Evolutionary conservation across 2,113 vertebrate genomes (phyloP).

Genomic region (Nipponia nippon): DNA sequence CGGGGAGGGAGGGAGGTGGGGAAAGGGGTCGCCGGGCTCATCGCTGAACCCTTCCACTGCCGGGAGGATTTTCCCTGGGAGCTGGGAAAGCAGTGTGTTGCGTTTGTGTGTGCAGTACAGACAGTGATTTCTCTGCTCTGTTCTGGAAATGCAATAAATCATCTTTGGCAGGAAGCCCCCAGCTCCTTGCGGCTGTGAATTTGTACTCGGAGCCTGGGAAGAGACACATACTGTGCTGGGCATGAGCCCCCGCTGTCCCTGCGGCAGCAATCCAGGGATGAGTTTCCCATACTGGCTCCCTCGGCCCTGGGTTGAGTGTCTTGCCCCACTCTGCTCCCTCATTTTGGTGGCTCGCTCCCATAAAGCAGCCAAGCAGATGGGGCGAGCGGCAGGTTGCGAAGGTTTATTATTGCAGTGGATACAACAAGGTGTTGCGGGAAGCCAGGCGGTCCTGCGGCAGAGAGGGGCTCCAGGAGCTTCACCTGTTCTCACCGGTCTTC

Average conservation of each 20-base stretch:
- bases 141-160: constrained; percentile 54
- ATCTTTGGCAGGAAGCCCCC: neutral
- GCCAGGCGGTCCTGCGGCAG: neutral
- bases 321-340: neutral
- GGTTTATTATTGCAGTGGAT: constrained; percentile 20
- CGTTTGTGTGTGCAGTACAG: neutral
- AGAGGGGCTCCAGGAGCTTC: constrained; percentile 1
- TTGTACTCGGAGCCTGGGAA: neutral
- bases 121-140: neutral
- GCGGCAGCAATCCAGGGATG: neutral
- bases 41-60: neutral
- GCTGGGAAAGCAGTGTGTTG: neutral
- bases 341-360: neutral
- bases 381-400: neutral
- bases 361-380: accelerated
- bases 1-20: neutral
- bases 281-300: neutral
- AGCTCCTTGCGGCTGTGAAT: neutral
- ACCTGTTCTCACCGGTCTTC: neutral
- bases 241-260: neutral
- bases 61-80: neutral
- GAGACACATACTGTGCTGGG: neutral
- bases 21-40: neutral
- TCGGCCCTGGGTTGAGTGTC: neutral
- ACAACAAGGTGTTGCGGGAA: neutral